Percentiles rank a stretch among this genome's conserved stretches.
Evolutionary conservation across 2,888 invertebrate genomes (phyloP).

Genomic region (Malacosoma neustria): DNA sequence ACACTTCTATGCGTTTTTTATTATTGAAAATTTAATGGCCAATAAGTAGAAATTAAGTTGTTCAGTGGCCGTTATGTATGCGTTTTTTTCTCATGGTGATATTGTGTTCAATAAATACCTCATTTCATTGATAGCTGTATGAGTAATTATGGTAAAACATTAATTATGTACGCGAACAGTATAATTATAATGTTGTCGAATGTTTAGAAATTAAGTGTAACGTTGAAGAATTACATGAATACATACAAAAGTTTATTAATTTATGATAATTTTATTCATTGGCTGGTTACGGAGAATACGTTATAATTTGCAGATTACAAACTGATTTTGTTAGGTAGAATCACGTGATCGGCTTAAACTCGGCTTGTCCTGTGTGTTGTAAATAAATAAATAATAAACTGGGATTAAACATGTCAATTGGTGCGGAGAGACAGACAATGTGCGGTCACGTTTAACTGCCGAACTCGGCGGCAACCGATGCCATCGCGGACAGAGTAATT

Average conservation of each 20-base stretch:
- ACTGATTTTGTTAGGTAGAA: neutral
- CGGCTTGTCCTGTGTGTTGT: slow-evolving; percentile 18
- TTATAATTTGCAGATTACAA: neutral
- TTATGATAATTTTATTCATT: neutral
- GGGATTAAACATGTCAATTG: slow-evolving; percentile 68
- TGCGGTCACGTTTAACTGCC: slow-evolving; percentile 68
- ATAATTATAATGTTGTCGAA: neutral
- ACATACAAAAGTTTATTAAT: neutral
- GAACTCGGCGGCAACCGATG: slow-evolving; percentile 49
- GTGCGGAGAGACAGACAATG: slow-evolving; percentile 57
- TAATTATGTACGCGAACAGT: neutral
- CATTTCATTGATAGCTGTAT: neutral
- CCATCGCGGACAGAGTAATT: slow-evolving; percentile 60
- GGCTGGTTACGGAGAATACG: too few species aligned
- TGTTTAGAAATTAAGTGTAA: neutral
- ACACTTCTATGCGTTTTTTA: slow-evolving; percentile 26
- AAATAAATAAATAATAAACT: slow-evolving; percentile 69
- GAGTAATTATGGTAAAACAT: neutral
- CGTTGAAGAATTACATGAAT: neutral
- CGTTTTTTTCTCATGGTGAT: neutral
- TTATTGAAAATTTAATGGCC: neutral
- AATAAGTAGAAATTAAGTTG: neutral
- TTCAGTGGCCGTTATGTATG: neutral
- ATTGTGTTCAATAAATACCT: neutral
- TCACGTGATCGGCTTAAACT: neutral